Base-by-base conservation (phyloP, 2,797 vertebrate species). In the Lagocephalus sceleratus region DNA sequence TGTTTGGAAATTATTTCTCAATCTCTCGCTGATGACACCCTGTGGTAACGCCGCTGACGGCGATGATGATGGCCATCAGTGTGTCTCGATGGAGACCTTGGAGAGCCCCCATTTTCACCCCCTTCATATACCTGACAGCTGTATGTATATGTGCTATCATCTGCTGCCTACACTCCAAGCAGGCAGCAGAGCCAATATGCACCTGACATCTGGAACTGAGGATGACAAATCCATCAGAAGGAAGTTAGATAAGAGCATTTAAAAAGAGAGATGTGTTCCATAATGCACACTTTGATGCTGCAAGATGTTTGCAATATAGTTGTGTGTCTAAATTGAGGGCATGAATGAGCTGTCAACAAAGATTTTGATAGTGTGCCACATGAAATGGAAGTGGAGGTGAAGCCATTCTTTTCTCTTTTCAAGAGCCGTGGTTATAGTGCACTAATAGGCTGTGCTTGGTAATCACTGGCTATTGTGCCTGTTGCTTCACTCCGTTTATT, bases 391-490 rank as follows among this genome's bases (percentile, higher is more conserved):
- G 84, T 85, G 77, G 83, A 86, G 83, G 87, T 85, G 83, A 86
- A 85, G 73, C 85, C 79, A 84, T 87, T 87, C 87, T 86, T 81
- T 85, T 87, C 85, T 85, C 76, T 68, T 80, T 82, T 88, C 85
- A 88, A 88, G 82, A 73, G 84, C 76, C 72, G 76, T 75, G 85
- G 85, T 87, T 86, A 86, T 86, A 71, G 83, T 41, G 45, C 79
- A 82, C 87, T 88, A 88, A 88, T 85, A 87, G 85, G 79, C 84
- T 84, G 76, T 82, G 85, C 84, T 84, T 79, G 83, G 85, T 88
- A 87, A 88, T 88, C 85, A 88, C 82, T 74, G 63, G 74, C 78
- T 73, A 85, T 88, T 88, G 87, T 88, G 85, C 80, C 78, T 82
- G 79, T 85, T 82, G 80, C 83, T 86, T 78, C 82, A 78, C 75